phyloP scores from a whole-genome alignment of 2,888 invertebrate species.

The Caradrina clavipalpis region DNA sequence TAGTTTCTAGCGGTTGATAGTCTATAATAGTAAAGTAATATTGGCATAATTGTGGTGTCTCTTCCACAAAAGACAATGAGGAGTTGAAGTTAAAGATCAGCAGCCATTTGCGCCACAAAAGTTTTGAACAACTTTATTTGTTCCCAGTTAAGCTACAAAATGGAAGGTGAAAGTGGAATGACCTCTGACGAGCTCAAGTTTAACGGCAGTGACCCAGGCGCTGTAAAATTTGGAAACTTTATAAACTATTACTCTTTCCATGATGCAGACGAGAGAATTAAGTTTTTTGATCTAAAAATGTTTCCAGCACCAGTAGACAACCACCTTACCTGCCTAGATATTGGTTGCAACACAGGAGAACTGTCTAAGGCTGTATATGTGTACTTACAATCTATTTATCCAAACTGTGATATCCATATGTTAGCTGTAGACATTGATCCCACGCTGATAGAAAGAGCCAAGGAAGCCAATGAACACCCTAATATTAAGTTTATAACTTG shows the following conservation, averaged over 20 bases:
- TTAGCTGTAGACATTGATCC: conserved; percentile 95
- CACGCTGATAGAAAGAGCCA: conserved; percentile 92
- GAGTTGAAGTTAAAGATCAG: no score
- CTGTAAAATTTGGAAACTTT: conserved; percentile 95
- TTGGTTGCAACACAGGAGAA: conserved; percentile 96
- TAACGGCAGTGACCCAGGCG: conserved; percentile 93
- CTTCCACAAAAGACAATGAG: no score
- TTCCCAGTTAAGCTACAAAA: conserved; percentile 27
- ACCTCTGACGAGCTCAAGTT: conserved; percentile 78
- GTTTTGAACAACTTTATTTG: neutral
- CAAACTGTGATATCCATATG: conserved; percentile 80
- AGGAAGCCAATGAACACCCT: conserved; percentile 83
- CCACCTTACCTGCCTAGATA: conserved; percentile 91
- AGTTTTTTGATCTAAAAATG: conserved; percentile 88
- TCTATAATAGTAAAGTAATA: no score
- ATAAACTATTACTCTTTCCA: conserved; percentile 97
- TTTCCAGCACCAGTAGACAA: conserved; percentile 71
- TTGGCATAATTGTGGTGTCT: no score
- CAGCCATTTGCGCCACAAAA: conserved; percentile 18
- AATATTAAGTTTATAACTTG: conserved; percentile 90
- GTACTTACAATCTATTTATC: conserved; percentile 86
- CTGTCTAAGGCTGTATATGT: conserved; percentile 92
- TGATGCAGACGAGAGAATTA: conserved; percentile 92
- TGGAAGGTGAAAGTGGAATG: conserved; percentile 60
- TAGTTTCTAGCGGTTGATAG: no score